phyloP scores from a whole-genome alignment of 1,140 invertebrate species.

The Stegodyphus dumicola region DNA sequence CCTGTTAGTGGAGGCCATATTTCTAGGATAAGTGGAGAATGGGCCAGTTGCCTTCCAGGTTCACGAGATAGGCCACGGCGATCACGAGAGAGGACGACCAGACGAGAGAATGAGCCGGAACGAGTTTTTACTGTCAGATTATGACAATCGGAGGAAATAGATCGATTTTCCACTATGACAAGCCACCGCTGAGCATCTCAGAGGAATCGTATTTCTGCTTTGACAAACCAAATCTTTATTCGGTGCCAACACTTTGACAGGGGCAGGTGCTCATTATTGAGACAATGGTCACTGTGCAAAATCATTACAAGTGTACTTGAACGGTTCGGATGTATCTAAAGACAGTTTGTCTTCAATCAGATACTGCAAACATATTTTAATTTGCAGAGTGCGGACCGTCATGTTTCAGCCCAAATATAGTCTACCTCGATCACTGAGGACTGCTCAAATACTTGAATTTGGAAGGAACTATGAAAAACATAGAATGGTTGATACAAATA shows the following conservation, averaged over 20 bases:
- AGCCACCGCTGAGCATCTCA: conserved; percentile 26
- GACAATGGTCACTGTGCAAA: background rate
- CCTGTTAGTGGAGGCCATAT: conserved; percentile 10
- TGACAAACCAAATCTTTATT: background rate
- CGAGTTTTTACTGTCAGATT: conserved; percentile 42
- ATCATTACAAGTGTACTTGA: too few species aligned
- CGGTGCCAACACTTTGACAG: background rate
- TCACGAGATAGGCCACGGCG: conserved; percentile 22
- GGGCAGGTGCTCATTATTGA: background rate
- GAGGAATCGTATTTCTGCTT: background rate
- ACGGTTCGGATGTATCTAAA: too few species aligned
- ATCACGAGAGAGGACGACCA: conserved; percentile 15
- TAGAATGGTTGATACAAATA: too few species aligned
- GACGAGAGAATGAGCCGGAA: conserved; percentile 30
- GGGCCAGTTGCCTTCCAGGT: background rate
- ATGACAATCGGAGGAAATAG: conserved; percentile 47
- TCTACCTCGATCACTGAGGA: conserved; percentile 4
- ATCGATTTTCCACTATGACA: conserved; percentile 24
- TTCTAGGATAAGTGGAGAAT: background rate
- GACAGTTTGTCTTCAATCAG: too few species aligned
- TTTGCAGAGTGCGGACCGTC: background rate
- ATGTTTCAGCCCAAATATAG: background rate
- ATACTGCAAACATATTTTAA: background rate
- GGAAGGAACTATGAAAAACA: too few species aligned
- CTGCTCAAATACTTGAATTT: background rate